Percentiles rank a stretch among this genome's conserved stretches.
Conservation (phyloP, 2,888 invertebrate genomes). For the Cynaeus angustus region DNA sequence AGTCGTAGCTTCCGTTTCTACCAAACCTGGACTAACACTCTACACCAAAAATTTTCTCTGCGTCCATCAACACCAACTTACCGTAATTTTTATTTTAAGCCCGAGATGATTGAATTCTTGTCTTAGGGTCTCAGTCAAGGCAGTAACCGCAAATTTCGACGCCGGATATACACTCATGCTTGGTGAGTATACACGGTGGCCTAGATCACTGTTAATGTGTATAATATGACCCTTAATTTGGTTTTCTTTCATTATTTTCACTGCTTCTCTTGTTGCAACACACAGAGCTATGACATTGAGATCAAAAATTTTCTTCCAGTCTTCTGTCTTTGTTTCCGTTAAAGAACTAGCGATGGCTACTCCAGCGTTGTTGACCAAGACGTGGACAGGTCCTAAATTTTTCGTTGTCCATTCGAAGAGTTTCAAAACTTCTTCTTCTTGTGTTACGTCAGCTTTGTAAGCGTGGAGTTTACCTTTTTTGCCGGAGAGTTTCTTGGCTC, state of each 20-base stretch:
- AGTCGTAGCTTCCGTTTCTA: too few species aligned
- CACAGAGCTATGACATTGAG: conserved; percentile 48
- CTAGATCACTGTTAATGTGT: conserved; percentile 50
- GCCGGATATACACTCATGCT: conserved; percentile 42
- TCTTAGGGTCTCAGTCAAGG: conserved; percentile 48
- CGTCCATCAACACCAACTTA: conserved; percentile 17
- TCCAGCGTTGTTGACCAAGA: conserved; percentile 58
- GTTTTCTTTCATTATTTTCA: conserved; percentile 47
- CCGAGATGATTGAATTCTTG: conserved; percentile 39
- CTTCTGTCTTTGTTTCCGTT: conserved; percentile 29
- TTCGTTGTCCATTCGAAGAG: conserved; percentile 55
- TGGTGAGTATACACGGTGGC: conserved; percentile 39
- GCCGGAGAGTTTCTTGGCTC: conserved; percentile 20
- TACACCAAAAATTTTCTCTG: too few species aligned
- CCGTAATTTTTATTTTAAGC: conserved; percentile 50
- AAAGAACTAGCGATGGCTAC: conserved; percentile 45
- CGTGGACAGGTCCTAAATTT: conserved; percentile 53
- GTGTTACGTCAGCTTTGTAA: conserved; percentile 51
- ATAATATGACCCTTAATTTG: conserved; percentile 52
- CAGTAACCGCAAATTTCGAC: conserved; percentile 47
- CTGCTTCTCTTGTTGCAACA: conserved; percentile 49
- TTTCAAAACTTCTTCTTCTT: conserved; percentile 51
- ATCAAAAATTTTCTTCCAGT: conserved; percentile 41
- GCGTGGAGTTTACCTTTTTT: conserved; percentile 53
- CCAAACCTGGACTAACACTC: conserved; percentile 45